Percentiles rank a stretch among this genome's conserved stretches.
phyloP scores from a whole-genome alignment of 2,888 invertebrate genomes.

The Agrotis ipsilon region DNA sequence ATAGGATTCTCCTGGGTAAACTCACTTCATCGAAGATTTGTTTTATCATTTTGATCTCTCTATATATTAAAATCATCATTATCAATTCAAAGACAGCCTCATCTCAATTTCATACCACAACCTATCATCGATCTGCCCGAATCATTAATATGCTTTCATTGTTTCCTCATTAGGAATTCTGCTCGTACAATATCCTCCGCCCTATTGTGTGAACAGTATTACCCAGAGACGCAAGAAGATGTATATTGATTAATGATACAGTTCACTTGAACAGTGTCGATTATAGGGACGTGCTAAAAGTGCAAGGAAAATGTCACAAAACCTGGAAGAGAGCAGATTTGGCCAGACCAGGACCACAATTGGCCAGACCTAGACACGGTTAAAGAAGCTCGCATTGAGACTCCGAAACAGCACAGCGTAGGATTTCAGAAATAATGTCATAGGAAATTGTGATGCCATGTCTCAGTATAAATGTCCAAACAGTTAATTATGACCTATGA shows the following conservation, averaged over 20 bases:
- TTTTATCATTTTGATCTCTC: too few species aligned
- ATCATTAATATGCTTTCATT: conserved; percentile 37
- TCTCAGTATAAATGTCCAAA: too few species aligned
- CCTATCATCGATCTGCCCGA: conserved; percentile 10
- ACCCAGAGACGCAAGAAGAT: conserved; percentile 10
- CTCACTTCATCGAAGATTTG: too few species aligned
- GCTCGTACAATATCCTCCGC: not conserved
- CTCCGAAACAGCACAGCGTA: too few species aligned
- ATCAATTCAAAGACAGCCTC: not conserved
- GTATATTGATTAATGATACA: conserved; percentile 33
- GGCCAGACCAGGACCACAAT: too few species aligned
- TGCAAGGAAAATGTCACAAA: too few species aligned
- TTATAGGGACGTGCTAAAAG: too few species aligned
- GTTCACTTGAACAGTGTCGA: conserved; percentile 2
- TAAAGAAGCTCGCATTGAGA: too few species aligned
- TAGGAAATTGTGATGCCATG: not conserved
- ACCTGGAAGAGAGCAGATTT: too few species aligned
- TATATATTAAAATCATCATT: not conserved
- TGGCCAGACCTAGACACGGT: too few species aligned
- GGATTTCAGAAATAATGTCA: not conserved
- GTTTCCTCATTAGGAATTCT: conserved; percentile 37
- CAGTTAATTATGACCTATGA: too few species aligned
- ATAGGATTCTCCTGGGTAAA: too few species aligned
- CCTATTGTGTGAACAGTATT: conserved; percentile 24
- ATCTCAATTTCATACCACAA: conserved; percentile 6